Evolutionary conservation across 2,888 invertebrate genomes (phyloP).

Genomic region (Xylota sylvarum): DNA sequence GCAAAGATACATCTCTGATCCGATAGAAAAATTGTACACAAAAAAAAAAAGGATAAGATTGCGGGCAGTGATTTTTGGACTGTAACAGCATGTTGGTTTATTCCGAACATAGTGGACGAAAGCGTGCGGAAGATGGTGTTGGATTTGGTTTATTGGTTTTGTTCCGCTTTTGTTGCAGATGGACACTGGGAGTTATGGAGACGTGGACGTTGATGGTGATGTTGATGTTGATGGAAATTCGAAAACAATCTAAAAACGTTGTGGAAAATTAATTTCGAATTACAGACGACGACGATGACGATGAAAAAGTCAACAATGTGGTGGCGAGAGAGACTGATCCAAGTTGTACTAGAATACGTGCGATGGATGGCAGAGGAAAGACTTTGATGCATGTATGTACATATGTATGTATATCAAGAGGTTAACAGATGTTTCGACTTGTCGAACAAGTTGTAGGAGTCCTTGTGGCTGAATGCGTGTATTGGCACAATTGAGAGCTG

Average conservation of each 20-base stretch:
- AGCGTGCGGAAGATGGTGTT: conserved; percentile 10
- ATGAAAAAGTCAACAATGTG: conserved; percentile 41
- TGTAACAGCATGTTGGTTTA: conserved; percentile 73
- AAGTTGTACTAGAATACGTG: conserved; percentile 25
- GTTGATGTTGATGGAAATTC: conserved; percentile 66
- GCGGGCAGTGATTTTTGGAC: conserved; percentile 74
- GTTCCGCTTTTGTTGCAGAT: conserved; percentile 61
- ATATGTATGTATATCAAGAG: conserved; percentile 18
- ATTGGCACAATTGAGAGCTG: conserved; percentile 34
- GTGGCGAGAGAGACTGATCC: background rate
- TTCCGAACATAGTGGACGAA: conserved; percentile 27
- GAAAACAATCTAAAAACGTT: conserved; percentile 71
- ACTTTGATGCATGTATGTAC: conserved; percentile 22
- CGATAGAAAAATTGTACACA: conserved; percentile 51
- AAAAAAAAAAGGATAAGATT: conserved; percentile 61
- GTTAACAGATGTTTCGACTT: conserved; percentile 68
- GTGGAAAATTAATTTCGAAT: conserved; percentile 78
- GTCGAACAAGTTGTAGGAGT: conserved; percentile 42
- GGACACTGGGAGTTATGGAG: conserved; percentile 32
- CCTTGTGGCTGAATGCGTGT: background rate
- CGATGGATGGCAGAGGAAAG: conserved; percentile 3
- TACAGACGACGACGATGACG: conserved; percentile 54
- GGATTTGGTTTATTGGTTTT: conserved; percentile 70
- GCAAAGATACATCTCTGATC: conserved; percentile 32
- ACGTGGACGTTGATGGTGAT: conserved; percentile 18